Conservation (phyloP, 2,113 vertebrate species). For the Gnathonemus echidnorhynchus region DNA sequence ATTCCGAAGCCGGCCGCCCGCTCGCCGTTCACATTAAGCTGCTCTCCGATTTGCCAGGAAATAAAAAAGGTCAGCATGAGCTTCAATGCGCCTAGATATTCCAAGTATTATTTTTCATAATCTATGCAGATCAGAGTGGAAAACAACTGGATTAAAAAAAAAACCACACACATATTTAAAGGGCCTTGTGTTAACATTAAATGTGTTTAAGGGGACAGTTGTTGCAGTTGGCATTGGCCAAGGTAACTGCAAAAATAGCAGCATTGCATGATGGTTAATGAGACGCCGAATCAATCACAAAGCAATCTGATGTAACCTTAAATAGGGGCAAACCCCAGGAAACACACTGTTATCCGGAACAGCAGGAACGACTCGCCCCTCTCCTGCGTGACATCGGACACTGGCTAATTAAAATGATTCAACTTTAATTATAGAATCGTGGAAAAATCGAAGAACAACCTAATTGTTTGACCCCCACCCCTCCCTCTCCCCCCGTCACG, state of each 20-base stretch:
- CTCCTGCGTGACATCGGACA: conserved; percentile 33
- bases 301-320: conserved; percentile 46
- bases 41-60: neutral
- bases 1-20: neutral
- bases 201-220: conserved; percentile 60
- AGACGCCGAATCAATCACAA: neutral
- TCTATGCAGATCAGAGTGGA: neutral
- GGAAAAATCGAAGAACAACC: conserved; percentile 38
- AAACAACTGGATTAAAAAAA: conserved; percentile 26
- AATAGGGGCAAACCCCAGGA: conserved; percentile 49
- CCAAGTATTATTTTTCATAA: conserved; percentile 19
- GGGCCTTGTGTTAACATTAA: conserved; percentile 59
- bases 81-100: conserved; percentile 25
- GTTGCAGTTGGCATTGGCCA: conserved; percentile 59
- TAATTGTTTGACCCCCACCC: conserved; percentile 58
- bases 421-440: conserved; percentile 26
- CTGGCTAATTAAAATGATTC: conserved; percentile 25
- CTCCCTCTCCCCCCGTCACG: neutral
- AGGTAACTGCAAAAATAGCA: neutral
- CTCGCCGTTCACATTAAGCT: neutral
- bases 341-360: neutral
- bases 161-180: conserved; percentile 17
- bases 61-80: neutral
- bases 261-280: neutral
- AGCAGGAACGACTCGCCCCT: neutral